Conservation (phyloP, 37 sponge, comb jelly and placozoan genomes). For the Chondrilla cf. caribensis region DNA sequence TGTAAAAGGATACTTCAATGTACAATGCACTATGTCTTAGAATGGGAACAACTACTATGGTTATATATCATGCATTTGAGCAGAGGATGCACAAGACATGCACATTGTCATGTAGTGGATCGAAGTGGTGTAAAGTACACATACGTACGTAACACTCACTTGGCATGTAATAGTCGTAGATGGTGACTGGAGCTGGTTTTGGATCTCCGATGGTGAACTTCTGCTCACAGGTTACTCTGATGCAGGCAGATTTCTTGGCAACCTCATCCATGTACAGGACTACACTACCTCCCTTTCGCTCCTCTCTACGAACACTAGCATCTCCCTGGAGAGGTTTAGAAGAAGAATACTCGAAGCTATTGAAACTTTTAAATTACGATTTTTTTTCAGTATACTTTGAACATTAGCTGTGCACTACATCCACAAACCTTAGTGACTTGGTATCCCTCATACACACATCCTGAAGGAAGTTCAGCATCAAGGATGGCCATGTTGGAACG, state of each 20-base stretch:
- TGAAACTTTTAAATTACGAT: neutral
- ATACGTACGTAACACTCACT: conserved; percentile 14
- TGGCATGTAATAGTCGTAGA: conserved; percentile 65
- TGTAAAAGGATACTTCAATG: no score
- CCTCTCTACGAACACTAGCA: conserved; percentile 23
- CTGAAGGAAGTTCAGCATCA: no score
- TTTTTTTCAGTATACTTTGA: neutral
- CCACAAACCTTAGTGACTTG: no score
- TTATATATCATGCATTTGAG: no score
- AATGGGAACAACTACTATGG: no score
- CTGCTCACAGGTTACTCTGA: conserved; percentile 1
- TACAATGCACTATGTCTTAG: no score
- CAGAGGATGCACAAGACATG: no score
- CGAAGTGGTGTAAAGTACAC: no score
- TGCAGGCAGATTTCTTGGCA: neutral
- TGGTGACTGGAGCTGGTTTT: conserved; percentile 40
- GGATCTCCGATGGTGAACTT: conserved; percentile 27
- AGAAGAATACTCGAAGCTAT: neutral
- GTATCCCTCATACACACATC: no score
- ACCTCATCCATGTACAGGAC: conserved; percentile 18
- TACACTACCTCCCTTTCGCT: conserved; percentile 16
- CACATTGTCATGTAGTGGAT: no score
- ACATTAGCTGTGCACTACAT: no score
- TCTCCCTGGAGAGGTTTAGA: neutral
- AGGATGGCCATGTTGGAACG: no score